phyloP scores from a whole-genome alignment of 2,888 invertebrate species.

The Eristalinus aeneus region DNA sequence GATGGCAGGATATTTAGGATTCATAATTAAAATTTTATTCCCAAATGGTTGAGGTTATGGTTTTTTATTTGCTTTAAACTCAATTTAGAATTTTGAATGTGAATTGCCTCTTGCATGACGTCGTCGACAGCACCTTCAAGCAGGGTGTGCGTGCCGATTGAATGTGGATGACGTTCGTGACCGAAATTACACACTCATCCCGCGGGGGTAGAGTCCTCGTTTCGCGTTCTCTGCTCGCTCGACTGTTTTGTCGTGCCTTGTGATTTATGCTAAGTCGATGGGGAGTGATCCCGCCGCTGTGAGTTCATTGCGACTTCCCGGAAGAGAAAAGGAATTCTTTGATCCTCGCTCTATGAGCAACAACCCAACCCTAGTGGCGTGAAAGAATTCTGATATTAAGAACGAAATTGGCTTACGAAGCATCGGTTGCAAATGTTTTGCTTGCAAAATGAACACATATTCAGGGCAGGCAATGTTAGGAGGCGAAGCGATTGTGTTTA shows the following conservation, averaged over 20 bases:
- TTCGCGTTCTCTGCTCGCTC: not conserved
- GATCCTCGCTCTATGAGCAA: not conserved
- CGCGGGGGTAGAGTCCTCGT: not conserved
- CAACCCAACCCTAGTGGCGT: not conserved
- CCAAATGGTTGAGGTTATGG: conserved; percentile 44
- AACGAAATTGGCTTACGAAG: not conserved
- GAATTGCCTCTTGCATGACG: not conserved
- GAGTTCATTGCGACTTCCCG: not conserved
- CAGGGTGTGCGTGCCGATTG: conserved; percentile 22
- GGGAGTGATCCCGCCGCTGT: not conserved
- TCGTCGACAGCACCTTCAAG: not conserved
- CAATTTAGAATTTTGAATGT: conserved; percentile 55
- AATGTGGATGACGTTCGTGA: conserved; percentile 31
- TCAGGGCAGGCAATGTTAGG: too few relatives aligned
- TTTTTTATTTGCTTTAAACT: conserved; percentile 53
- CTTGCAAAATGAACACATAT: too few relatives aligned
- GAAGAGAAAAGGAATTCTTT: not conserved
- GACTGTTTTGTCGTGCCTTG: not conserved
- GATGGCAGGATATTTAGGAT: conserved; percentile 40
- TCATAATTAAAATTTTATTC: conserved; percentile 64
- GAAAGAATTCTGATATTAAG: not conserved
- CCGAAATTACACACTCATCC: conserved; percentile 26
- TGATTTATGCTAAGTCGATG: not conserved
- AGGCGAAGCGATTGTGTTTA: too few relatives aligned
- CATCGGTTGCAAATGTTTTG: not conserved